Percentiles rank a stretch among this genome's conserved stretches.
Conservation (phyloP, 2,797 vertebrate genomes). For the Astyanax mexicanus region DNA sequence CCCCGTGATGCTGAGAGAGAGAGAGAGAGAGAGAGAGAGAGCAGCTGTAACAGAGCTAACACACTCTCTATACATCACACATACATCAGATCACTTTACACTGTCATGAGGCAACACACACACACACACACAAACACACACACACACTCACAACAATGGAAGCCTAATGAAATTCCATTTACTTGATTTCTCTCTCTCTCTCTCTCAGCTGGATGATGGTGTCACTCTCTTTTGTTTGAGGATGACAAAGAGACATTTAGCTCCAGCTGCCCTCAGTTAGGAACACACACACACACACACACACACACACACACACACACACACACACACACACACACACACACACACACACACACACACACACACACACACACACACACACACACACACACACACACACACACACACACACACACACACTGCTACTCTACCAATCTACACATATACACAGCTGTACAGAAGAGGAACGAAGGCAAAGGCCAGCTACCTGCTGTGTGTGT, state of each 20-base stretch:
- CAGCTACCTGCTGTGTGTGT: constrained; percentile 47
- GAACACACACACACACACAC: constrained; percentile 40
- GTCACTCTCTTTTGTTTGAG: constrained; percentile 58
- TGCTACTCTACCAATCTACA: constrained; percentile 42
- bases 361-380: too few species aligned
- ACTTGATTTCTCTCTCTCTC: not conserved
- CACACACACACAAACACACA: too few species aligned
- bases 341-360: constrained; percentile 25
- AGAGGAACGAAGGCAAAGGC: constrained; percentile 30
- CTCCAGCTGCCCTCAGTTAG: constrained; percentile 64
- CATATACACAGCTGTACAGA: constrained; percentile 39
- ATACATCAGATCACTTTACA: constrained; percentile 9
- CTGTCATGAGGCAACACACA: not conserved
- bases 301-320: constrained; percentile 36
- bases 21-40: not conserved
- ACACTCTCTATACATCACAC: not conserved
- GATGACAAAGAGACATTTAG: constrained; percentile 67
- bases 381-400: constrained; percentile 33
- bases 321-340: constrained; percentile 34
- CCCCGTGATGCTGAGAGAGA: too few species aligned
- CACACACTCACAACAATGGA: not conserved
- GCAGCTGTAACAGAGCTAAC: not conserved
- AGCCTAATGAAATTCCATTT: not conserved
- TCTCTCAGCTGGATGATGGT: constrained; percentile 48
- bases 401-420: constrained; percentile 36